phyloP scores from a whole-genome alignment of 2,797 vertebrate genomes.

The Staurois parvus region DNA sequence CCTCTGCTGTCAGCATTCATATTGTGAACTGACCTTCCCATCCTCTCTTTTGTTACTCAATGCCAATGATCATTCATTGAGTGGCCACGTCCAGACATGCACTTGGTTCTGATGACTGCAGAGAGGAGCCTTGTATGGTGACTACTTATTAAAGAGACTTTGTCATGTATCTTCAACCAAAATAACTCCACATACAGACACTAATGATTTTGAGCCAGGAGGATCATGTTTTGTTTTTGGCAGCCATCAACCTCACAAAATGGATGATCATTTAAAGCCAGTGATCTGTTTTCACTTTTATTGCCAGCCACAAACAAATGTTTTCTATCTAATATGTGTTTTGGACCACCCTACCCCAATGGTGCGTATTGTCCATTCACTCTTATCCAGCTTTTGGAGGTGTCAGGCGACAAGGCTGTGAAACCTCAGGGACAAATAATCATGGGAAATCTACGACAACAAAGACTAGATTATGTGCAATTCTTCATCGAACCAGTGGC shows the following conservation, averaged over 20 bases:
- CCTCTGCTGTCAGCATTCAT: too few relatives aligned
- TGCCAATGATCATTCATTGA: not conserved
- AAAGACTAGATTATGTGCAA: constrained; percentile 7
- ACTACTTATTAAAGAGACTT: not conserved
- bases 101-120: too few relatives aligned
- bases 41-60: not conserved
- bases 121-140: not conserved
- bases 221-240: not conserved
- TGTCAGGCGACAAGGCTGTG: not conserved
- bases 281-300: not conserved
- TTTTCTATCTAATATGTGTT: not conserved
- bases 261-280: not conserved
- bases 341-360: not conserved
- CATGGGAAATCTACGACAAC: not conserved
- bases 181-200: not conserved
- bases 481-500: not conserved
- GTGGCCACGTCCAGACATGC: not conserved
- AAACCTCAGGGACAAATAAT: constrained; percentile 47
- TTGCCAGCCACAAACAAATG: not conserved
- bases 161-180: not conserved
- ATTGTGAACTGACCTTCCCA: not conserved
- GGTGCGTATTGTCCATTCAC: not conserved
- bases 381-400: not conserved
- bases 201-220: not conserved
- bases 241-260: not conserved